phyloP scores from a whole-genome alignment of 64 coral and sea anemone genomes.

The Montipora capricornis region DNA sequence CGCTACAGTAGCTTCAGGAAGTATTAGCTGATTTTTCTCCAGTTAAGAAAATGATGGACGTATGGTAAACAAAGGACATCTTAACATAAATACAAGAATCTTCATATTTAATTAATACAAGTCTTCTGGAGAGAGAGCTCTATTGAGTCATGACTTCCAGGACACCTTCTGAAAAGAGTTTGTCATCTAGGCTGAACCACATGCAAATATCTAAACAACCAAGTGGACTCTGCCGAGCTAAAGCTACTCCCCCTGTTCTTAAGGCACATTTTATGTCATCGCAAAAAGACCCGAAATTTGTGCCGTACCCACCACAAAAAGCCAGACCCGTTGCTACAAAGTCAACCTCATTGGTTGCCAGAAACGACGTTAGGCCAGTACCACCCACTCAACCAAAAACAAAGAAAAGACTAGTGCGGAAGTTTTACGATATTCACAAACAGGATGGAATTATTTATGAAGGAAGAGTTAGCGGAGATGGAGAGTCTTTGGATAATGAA shows the following conservation, averaged over 20 bases:
- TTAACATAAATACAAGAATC: not conserved
- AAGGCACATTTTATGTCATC: not conserved
- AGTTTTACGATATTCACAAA: conserved; percentile 36
- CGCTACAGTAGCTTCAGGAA: not conserved
- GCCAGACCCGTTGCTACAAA: not conserved
- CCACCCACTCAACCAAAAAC: not conserved
- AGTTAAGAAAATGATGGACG: not conserved
- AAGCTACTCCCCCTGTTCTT: conserved; percentile 26
- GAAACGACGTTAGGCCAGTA: not conserved
- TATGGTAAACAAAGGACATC: not conserved
- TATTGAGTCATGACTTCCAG: conserved; percentile 22
- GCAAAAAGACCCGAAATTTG: conserved; percentile 9
- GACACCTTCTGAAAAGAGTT: not conserved
- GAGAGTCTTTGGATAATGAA: conserved; percentile 75
- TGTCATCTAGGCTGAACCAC: conserved; percentile 18
- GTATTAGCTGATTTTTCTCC: not conserved
- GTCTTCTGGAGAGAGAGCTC: not conserved
- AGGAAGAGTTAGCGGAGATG: conserved; percentile 84
- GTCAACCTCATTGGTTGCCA: not conserved
- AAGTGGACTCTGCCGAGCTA: conserved; percentile 5
- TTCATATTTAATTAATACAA: not conserved
- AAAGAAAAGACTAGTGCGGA: not conserved
- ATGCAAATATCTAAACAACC: conserved; percentile 19
- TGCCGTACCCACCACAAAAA: conserved; percentile 19
- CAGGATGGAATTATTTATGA: conserved; percentile 31